Evolutionary conservation across 2,797 vertebrate genomes (phyloP).

Genomic region (Poeciliopsis infans): DNA sequence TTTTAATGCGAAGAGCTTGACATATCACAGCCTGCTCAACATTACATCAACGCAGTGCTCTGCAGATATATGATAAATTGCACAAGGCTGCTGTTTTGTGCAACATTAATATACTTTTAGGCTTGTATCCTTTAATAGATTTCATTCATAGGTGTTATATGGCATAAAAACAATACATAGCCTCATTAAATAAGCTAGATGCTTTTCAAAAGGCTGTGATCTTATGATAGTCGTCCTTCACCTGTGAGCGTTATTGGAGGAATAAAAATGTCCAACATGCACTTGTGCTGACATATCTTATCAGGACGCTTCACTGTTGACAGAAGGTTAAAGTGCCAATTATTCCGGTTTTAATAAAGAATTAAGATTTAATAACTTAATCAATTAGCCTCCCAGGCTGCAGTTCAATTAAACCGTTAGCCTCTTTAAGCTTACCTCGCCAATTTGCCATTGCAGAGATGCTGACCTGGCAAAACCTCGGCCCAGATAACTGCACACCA

Average conservation of each 20-base stretch:
- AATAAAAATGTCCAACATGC: neutral
- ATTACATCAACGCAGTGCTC: neutral
- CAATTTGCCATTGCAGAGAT: neutral
- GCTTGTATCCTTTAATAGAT: neutral
- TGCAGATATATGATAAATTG: neutral
- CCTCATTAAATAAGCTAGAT: neutral
- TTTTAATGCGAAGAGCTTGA: neutral
- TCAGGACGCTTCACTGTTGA: neutral
- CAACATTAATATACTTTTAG: neutral
- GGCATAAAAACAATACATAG: neutral
- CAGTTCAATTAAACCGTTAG: conserved; percentile 17
- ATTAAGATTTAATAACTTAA: conserved; percentile 10
- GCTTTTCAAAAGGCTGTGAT: neutral
- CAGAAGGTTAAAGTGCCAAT: conserved; percentile 25
- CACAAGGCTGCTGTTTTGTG: neutral
- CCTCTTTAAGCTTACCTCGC: neutral
- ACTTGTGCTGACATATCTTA: neutral
- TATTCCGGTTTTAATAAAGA: conserved; percentile 19
- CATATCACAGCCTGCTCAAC: neutral
- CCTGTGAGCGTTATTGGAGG: neutral
- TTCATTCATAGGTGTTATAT: neutral
- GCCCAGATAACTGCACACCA: conserved; percentile 13
- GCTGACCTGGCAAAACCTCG: neutral
- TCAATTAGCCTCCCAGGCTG: conserved; percentile 17
- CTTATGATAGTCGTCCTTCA: neutral